Evolutionary conservation across 2,113 vertebrate species (phyloP), one percentile per base, ranked within the genome.

Genomic region (Rissa tridactyla): DNA sequence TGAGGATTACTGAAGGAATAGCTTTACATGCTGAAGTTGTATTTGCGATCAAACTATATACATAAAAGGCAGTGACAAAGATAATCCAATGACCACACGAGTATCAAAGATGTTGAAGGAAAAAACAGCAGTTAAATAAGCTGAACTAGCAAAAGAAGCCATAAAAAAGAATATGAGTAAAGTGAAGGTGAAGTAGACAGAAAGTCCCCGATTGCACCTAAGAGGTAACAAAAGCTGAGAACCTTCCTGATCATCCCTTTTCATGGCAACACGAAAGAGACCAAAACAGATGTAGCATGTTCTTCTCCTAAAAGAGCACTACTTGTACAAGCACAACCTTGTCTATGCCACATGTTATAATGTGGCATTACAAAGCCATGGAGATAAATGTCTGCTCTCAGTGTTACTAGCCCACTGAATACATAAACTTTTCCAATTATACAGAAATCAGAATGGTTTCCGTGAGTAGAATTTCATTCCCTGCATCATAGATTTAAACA

Each of bases 401-500:
- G 25, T 72, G 58, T 34, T 69, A 88, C 57, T 57, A 79, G 61
- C 15, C 61, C 32, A 84, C 15, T 80, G 82, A 93, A 92, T 55
- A 70, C 13, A 92, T 81, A 82, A 95, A 93, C 83, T 92, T 86
- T 89, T 89, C 83, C 83, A 94, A 91, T 95, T 95, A 92, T 42
- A 86, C 22, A 89, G 77, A 89, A 92, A 92, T 94, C 91, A 92
- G 27, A 95, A 85, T 66, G 46, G 57, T 62, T 95, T 94, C 61
- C 49, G 54, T 51, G 40, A 96, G 66, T 51, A 94, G 65, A 94
- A 94, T 82, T 94, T 85, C 86, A 94, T 89, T 96, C 88, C 49
- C 54, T 92, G 83, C 86, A 94, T 94, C 88, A 93, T 30, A 96
- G 77, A 89, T 87, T 97, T 85, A 91, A 96, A 96, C 87, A 96